phyloP scores from a whole-genome alignment of 2,113 vertebrate species.

The Scophthalmus maximus region DNA sequence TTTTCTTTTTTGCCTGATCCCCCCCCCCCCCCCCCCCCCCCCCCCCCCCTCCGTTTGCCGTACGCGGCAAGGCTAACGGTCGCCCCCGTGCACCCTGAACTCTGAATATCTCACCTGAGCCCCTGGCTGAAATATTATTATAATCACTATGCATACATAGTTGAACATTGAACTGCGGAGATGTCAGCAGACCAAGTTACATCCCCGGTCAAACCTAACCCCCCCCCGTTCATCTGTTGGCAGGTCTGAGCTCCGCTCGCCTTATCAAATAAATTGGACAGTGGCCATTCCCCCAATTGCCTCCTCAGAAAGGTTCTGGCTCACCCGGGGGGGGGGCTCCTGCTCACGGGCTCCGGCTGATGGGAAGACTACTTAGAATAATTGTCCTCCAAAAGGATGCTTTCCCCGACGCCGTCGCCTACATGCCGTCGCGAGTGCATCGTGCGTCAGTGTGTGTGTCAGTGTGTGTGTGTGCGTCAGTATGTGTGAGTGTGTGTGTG shows the following conservation, averaged over 20 bases:
- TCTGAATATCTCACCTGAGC: constrained; percentile 23
- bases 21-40: no score
- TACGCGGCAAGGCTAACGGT: constrained; percentile 5
- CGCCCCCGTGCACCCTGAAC: constrained; percentile 42
- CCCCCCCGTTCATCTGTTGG: constrained; percentile 66
- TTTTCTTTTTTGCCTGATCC: background rate
- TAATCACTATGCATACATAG: constrained; percentile 47
- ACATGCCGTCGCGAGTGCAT: constrained; percentile 1
- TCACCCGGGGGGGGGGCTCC: constrained; percentile 76
- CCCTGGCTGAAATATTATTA: constrained; percentile 45
- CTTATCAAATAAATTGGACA: constrained; percentile 85
- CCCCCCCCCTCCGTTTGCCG: no score
- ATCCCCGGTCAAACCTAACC: constrained; percentile 31
- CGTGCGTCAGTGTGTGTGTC: background rate
- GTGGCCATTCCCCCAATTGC: constrained; percentile 74
- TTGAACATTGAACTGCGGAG: constrained; percentile 55
- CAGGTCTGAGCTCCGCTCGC: constrained; percentile 75
- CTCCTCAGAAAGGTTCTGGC: constrained; percentile 78
- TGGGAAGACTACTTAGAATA: constrained; percentile 84
- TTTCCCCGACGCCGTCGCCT: constrained; percentile 32
- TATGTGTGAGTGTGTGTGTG: no score
- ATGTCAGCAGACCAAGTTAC: constrained; percentile 66
- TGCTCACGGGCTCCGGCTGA: constrained; percentile 72
- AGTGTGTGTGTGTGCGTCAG: constrained; percentile 2
- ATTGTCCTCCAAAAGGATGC: constrained; percentile 75